Evolutionary conservation across 2,113 vertebrate genomes (phyloP), one percentile per base, ranked within the genome.

Genomic region (Nesogale talazaci): DNA sequence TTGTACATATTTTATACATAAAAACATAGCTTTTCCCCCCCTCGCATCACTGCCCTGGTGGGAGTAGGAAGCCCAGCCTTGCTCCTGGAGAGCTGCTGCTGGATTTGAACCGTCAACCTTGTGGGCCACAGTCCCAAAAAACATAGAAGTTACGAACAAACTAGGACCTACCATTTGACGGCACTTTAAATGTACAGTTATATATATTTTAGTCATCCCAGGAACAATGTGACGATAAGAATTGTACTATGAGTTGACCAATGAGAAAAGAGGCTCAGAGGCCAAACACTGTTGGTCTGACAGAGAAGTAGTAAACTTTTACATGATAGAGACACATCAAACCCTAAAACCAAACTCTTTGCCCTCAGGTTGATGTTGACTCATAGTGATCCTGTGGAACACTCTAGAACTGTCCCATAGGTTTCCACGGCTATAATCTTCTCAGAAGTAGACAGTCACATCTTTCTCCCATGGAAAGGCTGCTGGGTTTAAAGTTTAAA

Each of bases 111-210:
- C n/a, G n/a, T n/a, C n/a, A n/a, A n/a, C n/a, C n/a, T n/a, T n/a
- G n/a, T n/a, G n/a, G n/a, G n/a, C n/a, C n/a, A n/a, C n/a, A n/a
- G n/a, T n/a, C n/a, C n/a, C n/a, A n/a, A 80, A 29, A 80, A 80
- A 91, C 20, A 83, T 93, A 75, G n/a, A 86, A 81, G 52, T 84
- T 67, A 88, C 17, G 83, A 25, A 88, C 69, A 29, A 31, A 90
- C 22, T 61, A 61, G 79, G n/a, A n/a, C n/a, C n/a, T n/a, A n/a
- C n/a, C n/a, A n/a, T n/a, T n/a, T n/a, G n/a, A n/a, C n/a, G n/a
- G n/a, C n/a, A n/a, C n/a, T n/a, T n/a, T n/a, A n/a, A n/a, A n/a
- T n/a, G 86, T 52, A 83, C 16, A 14, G 70, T 88, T 69, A 36
- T 1, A 29, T 56, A 20, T 61, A 40, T 84, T 81, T 94, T 84